Conservation (phyloP, 53 echinoderm and acorn worm species). For the Actinopyga echinites region DNA sequence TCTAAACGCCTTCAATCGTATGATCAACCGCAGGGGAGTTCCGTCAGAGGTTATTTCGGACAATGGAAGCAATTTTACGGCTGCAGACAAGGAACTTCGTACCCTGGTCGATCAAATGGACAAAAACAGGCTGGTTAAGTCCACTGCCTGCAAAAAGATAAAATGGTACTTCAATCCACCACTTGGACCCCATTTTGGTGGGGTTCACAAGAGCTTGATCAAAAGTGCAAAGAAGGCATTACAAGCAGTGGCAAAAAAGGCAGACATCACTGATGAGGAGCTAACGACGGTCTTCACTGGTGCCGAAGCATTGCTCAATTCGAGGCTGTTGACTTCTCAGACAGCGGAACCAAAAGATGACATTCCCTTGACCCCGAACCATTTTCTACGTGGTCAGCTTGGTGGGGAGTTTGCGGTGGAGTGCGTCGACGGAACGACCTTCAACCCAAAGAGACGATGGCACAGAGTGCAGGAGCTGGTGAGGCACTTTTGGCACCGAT, state of each 20-base stretch:
- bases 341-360: conserved; percentile 19
- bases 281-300: conserved; percentile 5
- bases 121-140: not conserved
- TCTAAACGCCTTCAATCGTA: conserved; percentile 11
- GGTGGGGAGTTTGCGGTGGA: conserved; percentile 15
- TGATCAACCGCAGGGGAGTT: conserved; percentile 8
- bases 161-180: conserved; percentile 35
- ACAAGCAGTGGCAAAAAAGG: not conserved
- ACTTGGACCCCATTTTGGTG: too few relatives aligned
- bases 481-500: conserved; percentile 40
- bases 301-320: conserved; percentile 23
- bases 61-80: conserved; percentile 37
- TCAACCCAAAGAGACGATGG: conserved; percentile 14
- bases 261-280: conserved; percentile 42
- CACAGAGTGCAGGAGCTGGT: conserved; percentile 36
- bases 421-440: not conserved
- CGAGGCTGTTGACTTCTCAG: conserved; percentile 27
- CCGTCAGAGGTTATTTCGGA: not conserved
- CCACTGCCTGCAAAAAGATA: not conserved
- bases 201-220: conserved; percentile 29
- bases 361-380: conserved; percentile 36
- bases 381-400: conserved; percentile 5
- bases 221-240: conserved; percentile 36
- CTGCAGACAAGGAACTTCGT: conserved; percentile 15
- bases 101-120: not conserved